These are phyloP conservation scores for Anoplopoma fimbria DNA, from an alignment of 2,113 vertebrate genomes.

Conservation along the genomic window DNA sequence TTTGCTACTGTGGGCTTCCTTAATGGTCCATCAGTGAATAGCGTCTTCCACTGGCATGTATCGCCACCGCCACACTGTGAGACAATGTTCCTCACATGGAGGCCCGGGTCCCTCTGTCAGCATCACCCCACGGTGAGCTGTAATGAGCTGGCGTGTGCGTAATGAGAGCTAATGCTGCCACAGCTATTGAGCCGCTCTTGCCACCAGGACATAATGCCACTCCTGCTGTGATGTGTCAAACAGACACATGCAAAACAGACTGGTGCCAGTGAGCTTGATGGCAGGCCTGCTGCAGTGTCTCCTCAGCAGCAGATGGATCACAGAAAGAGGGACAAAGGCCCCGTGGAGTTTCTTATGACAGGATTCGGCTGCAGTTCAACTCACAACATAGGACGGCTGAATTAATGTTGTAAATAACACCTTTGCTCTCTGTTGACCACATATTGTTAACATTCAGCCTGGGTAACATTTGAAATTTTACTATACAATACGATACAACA, in stretches of 20 bases:
- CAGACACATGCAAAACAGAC: conserved; percentile 65
- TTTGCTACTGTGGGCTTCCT: conserved; percentile 50
- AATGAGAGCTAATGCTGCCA: conserved; percentile 62
- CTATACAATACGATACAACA: background rate
- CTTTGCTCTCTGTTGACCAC: conserved; percentile 36
- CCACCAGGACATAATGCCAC: conserved; percentile 54
- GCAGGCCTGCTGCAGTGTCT: conserved; percentile 43
- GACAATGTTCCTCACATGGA: conserved; percentile 37
- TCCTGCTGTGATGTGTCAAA: conserved; percentile 68
- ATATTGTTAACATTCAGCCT: background rate
- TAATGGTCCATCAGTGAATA: conserved; percentile 65
- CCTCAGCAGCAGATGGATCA: conserved; percentile 70
- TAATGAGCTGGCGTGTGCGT: conserved; percentile 66
- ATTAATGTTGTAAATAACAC: conserved; percentile 63
- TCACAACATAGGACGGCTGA: conserved; percentile 22
- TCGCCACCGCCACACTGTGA: conserved; percentile 52
- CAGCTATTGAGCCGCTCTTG: conserved; percentile 54
- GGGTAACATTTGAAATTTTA: background rate
- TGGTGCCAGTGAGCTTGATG: conserved; percentile 60
- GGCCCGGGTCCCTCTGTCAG: conserved; percentile 54
- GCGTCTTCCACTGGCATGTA: conserved; percentile 19
- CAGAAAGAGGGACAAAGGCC: conserved; percentile 56
- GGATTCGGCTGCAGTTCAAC: conserved; percentile 31
- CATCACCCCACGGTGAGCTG: conserved; percentile 71
- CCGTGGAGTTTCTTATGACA: conserved; percentile 52